phyloP scores from a whole-genome alignment of 2,888 invertebrate species.

The Calliphora vomitoria region DNA sequence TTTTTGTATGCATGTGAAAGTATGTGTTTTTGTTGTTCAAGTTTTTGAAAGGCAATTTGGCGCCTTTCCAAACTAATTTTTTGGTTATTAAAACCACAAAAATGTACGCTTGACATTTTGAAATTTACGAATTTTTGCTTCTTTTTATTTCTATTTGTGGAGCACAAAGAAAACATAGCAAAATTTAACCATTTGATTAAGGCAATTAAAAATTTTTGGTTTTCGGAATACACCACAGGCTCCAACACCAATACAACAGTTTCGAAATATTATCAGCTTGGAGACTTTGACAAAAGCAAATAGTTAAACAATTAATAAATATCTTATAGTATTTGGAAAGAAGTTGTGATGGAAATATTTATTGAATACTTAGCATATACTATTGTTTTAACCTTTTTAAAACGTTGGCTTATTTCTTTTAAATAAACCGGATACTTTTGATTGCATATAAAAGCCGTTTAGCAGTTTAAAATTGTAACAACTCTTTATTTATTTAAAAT shows the following conservation, averaged over 20 bases:
- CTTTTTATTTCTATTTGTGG: slow-evolving; percentile 9
- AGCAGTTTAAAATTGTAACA: too few relatives aligned
- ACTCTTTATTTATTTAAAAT: too few relatives aligned
- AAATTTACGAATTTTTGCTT: slow-evolving; percentile 49
- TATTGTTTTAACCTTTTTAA: too few relatives aligned
- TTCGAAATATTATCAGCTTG: slow-evolving; percentile 25
- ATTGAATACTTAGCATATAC: too few relatives aligned
- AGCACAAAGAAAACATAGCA: slow-evolving; percentile 25
- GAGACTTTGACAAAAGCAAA: neutral
- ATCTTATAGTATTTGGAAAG: neutral
- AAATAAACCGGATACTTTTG: too few relatives aligned
- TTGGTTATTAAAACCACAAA: slow-evolving; percentile 74
- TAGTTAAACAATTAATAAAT: neutral
- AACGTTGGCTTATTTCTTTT: too few relatives aligned
- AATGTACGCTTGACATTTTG: slow-evolving; percentile 70
- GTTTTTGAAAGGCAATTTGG: slow-evolving; percentile 73
- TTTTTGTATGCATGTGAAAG: neutral
- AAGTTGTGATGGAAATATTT: neutral
- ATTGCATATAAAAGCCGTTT: too few relatives aligned
- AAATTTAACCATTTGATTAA: slow-evolving; percentile 64
- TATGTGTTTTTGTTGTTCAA: slow-evolving; percentile 16
- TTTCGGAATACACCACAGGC: slow-evolving; percentile 25
- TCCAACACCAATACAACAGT: slow-evolving; percentile 24
- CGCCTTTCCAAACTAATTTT: slow-evolving; percentile 73
- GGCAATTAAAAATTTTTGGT: slow-evolving; percentile 63